Conservation (phyloP, 2,888 invertebrate genomes). For the Belgica antarctica region DNA sequence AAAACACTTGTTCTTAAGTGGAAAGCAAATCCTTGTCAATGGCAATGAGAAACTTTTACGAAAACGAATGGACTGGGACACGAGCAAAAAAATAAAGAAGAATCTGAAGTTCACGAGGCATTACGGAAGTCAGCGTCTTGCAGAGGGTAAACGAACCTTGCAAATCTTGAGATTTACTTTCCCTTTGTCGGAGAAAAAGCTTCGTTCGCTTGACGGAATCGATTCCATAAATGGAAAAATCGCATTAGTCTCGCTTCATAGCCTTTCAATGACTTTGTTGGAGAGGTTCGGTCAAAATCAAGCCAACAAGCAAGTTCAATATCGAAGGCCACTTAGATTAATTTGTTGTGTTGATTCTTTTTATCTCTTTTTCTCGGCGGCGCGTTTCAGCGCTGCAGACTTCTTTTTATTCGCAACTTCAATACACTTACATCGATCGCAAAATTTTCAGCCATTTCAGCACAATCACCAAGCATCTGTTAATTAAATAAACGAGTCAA, state of each 20-base stretch:
- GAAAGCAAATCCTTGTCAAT: conserved; percentile 10
- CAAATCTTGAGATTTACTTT: neutral
- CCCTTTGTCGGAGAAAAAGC: neutral
- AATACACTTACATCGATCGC: too few species aligned
- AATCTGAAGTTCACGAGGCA: neutral
- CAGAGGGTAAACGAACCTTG: neutral
- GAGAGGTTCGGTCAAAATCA: conserved; percentile 14
- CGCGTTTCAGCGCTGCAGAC: neutral
- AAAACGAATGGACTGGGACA: neutral
- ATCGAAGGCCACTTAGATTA: conserved; percentile 40
- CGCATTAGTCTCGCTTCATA: conserved; percentile 41
- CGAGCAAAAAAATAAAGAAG: too few species aligned
- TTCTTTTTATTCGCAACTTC: too few species aligned
- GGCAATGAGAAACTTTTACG: neutral
- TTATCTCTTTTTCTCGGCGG: neutral
- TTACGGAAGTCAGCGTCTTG: neutral
- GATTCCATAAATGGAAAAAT: conserved; percentile 37
- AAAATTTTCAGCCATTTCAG: too few species aligned
- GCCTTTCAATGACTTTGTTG: conserved; percentile 41
- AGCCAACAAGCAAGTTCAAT: conserved; percentile 14
- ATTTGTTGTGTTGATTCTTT: conserved; percentile 22
- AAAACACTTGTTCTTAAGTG: conserved; percentile 6
- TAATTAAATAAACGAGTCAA: conserved; percentile 42
- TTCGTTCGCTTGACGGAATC: neutral
- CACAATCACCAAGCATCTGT: neutral